These are phyloP conservation scores for Microcebus ravelobensis DNA, from an alignment of 2,113 vertebrate genomes.

Conservation along the genomic window DNA sequence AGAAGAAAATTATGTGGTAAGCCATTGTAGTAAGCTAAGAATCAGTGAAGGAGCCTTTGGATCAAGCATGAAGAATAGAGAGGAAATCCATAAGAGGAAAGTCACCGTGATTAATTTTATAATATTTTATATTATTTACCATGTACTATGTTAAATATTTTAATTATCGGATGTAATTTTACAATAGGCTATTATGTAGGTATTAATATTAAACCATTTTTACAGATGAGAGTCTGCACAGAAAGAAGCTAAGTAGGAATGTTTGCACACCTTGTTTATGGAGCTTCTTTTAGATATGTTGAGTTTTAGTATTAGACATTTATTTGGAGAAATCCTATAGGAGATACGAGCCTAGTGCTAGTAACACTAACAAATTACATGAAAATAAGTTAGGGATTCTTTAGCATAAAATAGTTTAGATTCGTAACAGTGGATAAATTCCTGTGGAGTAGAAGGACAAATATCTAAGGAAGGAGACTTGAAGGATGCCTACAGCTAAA, in stretches of 20 bases:
- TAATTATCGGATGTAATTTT: neutral
- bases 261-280: neutral
- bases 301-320: neutral
- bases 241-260: neutral
- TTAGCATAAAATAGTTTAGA: neutral
- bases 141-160: neutral
- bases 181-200: neutral
- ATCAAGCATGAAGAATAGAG: neutral
- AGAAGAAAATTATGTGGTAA: neutral
- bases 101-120: neutral
- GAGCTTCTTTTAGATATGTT: neutral
- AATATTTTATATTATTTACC: neutral
- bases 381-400: neutral
- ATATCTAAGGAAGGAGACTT: neutral
- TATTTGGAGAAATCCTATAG: neutral
- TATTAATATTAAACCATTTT: neutral
- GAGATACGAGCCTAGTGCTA: neutral
- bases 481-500: neutral
- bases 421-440: neutral
- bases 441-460: neutral
- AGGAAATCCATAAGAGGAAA: neutral
- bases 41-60: neutral
- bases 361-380: neutral
- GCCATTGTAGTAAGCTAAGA: neutral
- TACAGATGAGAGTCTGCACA: neutral